Evolutionary conservation across 2,113 vertebrate species (phyloP).

Genomic region (Urocolius indicus): DNA sequence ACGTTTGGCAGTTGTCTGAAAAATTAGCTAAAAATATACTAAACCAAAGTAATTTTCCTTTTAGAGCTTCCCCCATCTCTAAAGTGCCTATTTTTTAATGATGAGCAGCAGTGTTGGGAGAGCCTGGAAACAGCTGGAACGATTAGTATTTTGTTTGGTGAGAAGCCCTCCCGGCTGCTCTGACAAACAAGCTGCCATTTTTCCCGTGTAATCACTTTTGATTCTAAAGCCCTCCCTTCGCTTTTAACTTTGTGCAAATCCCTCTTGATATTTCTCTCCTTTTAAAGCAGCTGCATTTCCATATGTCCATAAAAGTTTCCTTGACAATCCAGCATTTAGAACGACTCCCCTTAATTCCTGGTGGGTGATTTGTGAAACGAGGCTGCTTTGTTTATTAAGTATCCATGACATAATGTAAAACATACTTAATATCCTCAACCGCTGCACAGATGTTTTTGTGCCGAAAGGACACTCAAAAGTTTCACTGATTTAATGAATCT

Average conservation of each 20-base stretch:
- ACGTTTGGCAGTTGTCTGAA: not conserved
- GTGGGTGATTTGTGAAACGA: not conserved
- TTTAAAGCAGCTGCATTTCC: slow-evolving; percentile 49
- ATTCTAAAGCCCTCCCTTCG: slow-evolving; percentile 48
- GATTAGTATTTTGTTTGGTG: not conserved
- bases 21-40: not conserved
- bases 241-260: slow-evolving; percentile 62
- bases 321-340: slow-evolving; percentile 17
- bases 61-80: not conserved
- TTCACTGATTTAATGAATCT: not conserved
- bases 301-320: slow-evolving; percentile 55
- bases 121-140: slow-evolving; percentile 29
- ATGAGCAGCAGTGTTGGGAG: slow-evolving; percentile 1
- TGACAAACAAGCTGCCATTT: slow-evolving; percentile 54
- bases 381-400: slow-evolving; percentile 39
- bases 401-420: not conserved
- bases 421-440: not conserved
- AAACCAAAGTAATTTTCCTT: not conserved
- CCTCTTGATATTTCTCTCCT: slow-evolving; percentile 53
- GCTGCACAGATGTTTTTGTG: slow-evolving; percentile 28
- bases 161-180: not conserved
- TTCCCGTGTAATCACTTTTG: slow-evolving; percentile 34
- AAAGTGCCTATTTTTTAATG: not conserved
- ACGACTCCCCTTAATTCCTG: not conserved
- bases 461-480: slow-evolving; percentile 1